Conservation (phyloP, 2,797 vertebrate species). For the Argyrosomus regius region DNA sequence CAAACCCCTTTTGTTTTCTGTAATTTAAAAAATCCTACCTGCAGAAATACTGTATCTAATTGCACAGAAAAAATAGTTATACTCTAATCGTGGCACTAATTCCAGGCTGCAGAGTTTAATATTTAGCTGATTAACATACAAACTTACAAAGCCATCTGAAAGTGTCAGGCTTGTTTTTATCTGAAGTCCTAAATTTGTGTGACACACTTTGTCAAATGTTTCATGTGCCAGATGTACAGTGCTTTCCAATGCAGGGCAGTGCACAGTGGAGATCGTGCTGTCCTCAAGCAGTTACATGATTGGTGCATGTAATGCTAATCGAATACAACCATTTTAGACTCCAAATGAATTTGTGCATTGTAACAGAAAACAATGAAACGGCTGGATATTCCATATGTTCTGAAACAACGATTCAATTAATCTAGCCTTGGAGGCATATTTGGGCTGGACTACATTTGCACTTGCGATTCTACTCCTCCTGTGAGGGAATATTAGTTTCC, state of each 20-base stretch:
- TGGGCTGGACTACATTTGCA: constrained; percentile 8
- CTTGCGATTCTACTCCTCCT: constrained; percentile 12
- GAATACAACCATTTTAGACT: constrained; percentile 12
- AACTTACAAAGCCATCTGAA: constrained; percentile 10
- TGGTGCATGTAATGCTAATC: background rate
- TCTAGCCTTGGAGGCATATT: background rate
- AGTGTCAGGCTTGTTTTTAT: constrained; percentile 22
- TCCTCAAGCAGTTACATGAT: constrained; percentile 7
- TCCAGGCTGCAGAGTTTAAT: background rate
- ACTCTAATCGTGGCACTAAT: background rate
- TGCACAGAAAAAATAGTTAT: background rate
- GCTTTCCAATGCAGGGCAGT: background rate
- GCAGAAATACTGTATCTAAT: background rate
- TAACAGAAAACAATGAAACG: background rate
- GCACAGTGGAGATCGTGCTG: background rate
- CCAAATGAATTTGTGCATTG: background rate
- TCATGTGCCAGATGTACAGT: constrained; percentile 1
- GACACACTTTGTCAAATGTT: constrained; percentile 16
- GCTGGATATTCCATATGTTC: background rate
- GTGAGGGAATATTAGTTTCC: constrained; percentile 38
- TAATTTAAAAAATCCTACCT: background rate
- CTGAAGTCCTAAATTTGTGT: background rate
- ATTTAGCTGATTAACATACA: constrained; percentile 12
- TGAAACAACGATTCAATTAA: background rate
- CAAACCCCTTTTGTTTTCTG: background rate